Percentiles rank a stretch among this genome's conserved stretches.
phyloP scores from a whole-genome alignment of 2,797 vertebrate genomes.

The Acrocephalus scirpaceus region DNA sequence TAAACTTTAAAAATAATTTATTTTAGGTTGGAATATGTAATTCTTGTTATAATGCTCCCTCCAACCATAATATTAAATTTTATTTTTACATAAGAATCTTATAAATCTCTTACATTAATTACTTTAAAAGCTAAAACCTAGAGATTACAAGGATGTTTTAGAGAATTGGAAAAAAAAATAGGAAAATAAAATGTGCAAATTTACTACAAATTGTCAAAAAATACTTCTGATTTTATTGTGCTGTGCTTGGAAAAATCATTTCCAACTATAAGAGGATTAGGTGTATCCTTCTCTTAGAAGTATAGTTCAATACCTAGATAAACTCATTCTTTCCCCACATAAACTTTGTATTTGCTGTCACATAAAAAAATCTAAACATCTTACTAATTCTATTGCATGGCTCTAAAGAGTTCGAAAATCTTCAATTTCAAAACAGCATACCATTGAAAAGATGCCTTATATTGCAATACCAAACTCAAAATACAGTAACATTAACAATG shows the following conservation, averaged over 20 bases:
- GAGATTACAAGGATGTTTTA: background rate
- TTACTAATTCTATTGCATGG: background rate
- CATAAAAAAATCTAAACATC: background rate
- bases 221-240: background rate
- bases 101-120: background rate
- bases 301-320: background rate
- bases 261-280: background rate
- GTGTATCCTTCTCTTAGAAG: background rate
- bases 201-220: background rate
- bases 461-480: background rate
- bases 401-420: background rate
- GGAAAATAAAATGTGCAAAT: background rate
- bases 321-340: background rate
- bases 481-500: background rate
- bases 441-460: background rate
- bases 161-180: background rate
- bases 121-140: background rate
- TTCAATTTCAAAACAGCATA: background rate
- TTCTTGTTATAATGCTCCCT: background rate
- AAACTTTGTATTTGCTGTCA: background rate
- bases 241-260: background rate
- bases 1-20: background rate
- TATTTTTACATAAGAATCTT: background rate
- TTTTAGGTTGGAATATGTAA: background rate
- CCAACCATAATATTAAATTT: background rate